Evolutionary conservation across 2,797 vertebrate species (phyloP).

Genomic region (Telmatherina bonti): DNA sequence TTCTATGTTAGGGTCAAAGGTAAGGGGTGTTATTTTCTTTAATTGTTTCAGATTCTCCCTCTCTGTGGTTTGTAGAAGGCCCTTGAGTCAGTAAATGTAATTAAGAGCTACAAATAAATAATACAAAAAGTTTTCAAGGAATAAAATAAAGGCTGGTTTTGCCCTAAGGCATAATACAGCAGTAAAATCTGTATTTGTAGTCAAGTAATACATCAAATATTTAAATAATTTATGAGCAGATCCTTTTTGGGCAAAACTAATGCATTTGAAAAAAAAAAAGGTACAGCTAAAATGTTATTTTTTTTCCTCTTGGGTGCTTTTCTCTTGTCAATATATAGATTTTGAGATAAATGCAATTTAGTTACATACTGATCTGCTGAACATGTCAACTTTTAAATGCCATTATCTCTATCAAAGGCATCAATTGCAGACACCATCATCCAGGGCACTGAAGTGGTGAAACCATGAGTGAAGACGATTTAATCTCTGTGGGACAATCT

Average conservation of each 20-base stretch:
- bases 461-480: slow-evolving; percentile 28
- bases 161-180: slow-evolving; percentile 9
- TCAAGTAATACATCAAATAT: slow-evolving; percentile 6
- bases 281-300: background rate
- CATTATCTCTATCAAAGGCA: slow-evolving; percentile 36
- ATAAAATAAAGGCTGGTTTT: slow-evolving; percentile 10
- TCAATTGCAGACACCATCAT: slow-evolving; percentile 39
- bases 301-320: background rate
- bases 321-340: slow-evolving; percentile 10
- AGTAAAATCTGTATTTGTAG: slow-evolving; percentile 17
- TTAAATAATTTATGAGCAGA: slow-evolving; percentile 20
- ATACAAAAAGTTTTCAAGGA: slow-evolving; percentile 1
- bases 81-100: slow-evolving; percentile 32
- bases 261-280: slow-evolving; percentile 26
- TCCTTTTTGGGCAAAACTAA: slow-evolving; percentile 14
- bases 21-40: slow-evolving; percentile 45
- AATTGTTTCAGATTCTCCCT: slow-evolving; percentile 25
- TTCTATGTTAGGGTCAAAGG: slow-evolving; percentile 35
- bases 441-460: slow-evolving; percentile 22
- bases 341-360: slow-evolving; percentile 29
- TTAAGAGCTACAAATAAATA: slow-evolving; percentile 44
- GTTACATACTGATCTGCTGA: slow-evolving; percentile 34
- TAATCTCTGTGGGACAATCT: slow-evolving; percentile 42
- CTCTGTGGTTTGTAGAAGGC: slow-evolving; percentile 1
- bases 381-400: slow-evolving; percentile 30